Evolutionary conservation across 2,797 vertebrate species (phyloP).

Genomic region (Cuniculus paca): DNA sequence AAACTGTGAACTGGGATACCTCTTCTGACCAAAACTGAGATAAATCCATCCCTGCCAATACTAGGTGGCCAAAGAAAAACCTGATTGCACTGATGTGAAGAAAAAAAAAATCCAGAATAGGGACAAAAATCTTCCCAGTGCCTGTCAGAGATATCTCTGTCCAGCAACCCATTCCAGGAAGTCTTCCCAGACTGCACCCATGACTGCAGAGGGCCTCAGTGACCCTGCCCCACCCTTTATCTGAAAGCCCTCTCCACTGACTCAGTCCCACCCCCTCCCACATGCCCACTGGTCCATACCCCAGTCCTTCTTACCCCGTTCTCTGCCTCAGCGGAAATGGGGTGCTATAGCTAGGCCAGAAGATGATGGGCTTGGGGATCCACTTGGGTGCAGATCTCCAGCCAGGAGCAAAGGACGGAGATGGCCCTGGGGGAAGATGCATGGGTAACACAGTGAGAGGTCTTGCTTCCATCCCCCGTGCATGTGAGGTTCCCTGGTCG

Average conservation of each 20-base stretch:
- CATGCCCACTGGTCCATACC: background rate
- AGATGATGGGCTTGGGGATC: background rate
- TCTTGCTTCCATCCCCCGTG: background rate
- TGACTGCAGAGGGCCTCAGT: background rate
- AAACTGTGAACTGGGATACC: background rate
- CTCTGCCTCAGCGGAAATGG: background rate
- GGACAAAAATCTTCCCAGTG: background rate
- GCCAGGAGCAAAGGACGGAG: background rate
- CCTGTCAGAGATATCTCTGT: background rate
- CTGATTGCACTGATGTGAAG: background rate
- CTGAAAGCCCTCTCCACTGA: background rate
- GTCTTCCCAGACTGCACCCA: background rate
- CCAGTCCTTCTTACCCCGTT: background rate
- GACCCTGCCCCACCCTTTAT: background rate
- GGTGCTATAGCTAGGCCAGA: background rate
- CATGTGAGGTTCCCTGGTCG: background rate
- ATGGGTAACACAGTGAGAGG: background rate
- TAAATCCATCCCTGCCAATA: background rate
- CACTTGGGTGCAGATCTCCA: background rate
- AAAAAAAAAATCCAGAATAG: background rate
- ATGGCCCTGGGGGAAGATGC: background rate
- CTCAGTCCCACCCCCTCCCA: background rate
- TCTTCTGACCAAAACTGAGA: background rate
- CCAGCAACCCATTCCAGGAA: background rate
- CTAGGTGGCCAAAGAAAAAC: background rate